Evolutionary conservation across 2,797 vertebrate species (phyloP), one percentile per base, ranked within the genome.

Genomic region (Coregonus ussuriensis): DNA sequence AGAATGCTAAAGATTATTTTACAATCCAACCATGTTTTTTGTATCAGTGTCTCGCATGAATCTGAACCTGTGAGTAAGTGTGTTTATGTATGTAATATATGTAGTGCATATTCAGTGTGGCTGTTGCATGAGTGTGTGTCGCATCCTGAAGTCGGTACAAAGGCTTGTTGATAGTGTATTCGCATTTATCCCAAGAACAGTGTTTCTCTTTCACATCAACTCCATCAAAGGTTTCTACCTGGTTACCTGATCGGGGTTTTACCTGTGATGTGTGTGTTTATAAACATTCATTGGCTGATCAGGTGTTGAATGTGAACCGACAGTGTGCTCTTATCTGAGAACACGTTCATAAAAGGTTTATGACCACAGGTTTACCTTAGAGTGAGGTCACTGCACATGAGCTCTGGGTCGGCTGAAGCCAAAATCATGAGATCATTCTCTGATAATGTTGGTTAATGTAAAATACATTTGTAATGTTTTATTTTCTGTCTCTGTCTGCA

Each of bases 61-160:
- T 76, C 29, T 70, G 51, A 59, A 37, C 37, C 16, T 68, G 74
- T 66, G 47, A 52, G 75, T 35, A 72, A 53, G 74, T 56, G 74
- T 53, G 54, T 69, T 76, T 33, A 16, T 29, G 31, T 47, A 3
- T 59, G 51, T 70, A 9, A 14, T n/a, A 13, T 56, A 51, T 69
- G 31, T 54, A 35, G 16, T n/a, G 14, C 21, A 37, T 14, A 14
- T 67, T 62, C 33, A 9, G 5, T 25, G 18, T 47, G 25, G 6
- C 35, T 21, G 14, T 31, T 37, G 75, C 51, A 59, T 76, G 66
- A 25, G 16, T 75, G 21, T 67, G 21, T 53, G n/a, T 21, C 62
- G 72, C 54, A 37, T 74, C 72, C 14, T 15, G 21, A 72, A 15
- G 21, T 52, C 9, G 11, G 37, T 21, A 7, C 31, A 33, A 29